Evolutionary conservation across 2,113 vertebrate genomes (phyloP), one percentile per base, ranked within the genome.

Genomic region (Morone chrysops): DNA sequence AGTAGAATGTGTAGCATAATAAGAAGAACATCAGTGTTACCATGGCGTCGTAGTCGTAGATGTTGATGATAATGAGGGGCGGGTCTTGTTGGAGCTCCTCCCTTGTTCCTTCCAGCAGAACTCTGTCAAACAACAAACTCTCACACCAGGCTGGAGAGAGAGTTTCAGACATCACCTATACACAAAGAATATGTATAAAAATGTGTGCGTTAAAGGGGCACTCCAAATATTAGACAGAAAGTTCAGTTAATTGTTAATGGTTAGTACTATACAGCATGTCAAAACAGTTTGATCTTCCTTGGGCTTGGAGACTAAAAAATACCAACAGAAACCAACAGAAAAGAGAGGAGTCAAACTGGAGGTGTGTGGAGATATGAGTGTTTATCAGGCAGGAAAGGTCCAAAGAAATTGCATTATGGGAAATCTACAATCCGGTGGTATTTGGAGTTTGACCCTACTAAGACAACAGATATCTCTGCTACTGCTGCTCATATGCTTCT

Each of bases 91-190:
- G 95, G 70, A 99, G 85, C 2, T 97, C 95, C 16, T 97, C 97
- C 81, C 93, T 96, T 20, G 93, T 96, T 59, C 98, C 97, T 31
- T 99, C 97, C 61, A 98, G 86, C 0, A 98, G 92, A 36, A 99
- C 93, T 90, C 97, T 96, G 67, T 99, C 95, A 75, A 97, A 99
- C 50, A 98, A 61, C 89, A 99, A 88, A 71, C 97, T 93, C 68
- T 99, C 96, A 11, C 95, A 95, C 97, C 97, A 98, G 90, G 97
- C 95, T 0, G 97, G 98, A 68, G 97, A 98, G 75, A 99, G 94
- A 0, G 96, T 99, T 77, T 97, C 96, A 48, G 94, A 87, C 82
- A 97, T 65, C 45, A 97, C 79, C 98, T 99, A 73, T 18, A 54
- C 67, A 76, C 38, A 72, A 5, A 76, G 14, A 82, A 48, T 13